These are phyloP conservation scores for Parnassius glacialis DNA, from an alignment of 2,888 invertebrate genomes.

Conservation along the genomic window DNA sequence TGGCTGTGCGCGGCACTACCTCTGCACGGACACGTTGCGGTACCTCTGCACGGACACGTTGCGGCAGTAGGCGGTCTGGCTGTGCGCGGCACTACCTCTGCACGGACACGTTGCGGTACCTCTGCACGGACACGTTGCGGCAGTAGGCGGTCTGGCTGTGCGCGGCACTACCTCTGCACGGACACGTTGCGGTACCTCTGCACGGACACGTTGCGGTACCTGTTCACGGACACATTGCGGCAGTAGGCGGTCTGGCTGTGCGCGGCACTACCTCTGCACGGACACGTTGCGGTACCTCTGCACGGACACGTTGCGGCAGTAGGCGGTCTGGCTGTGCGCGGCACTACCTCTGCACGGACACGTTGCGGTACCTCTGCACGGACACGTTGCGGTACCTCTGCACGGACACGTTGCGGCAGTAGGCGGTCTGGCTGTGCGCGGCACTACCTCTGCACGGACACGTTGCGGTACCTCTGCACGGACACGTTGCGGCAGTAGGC, in stretches of 20 bases:
- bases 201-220: background rate
- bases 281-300: background rate
- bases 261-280: too few species aligned
- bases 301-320: background rate
- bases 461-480: background rate
- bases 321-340: too few species aligned
- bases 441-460: too few species aligned
- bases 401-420: constrained; percentile 40
- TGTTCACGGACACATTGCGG: background rate
- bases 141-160: too few species aligned
- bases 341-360: too few species aligned
- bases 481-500: constrained; percentile 1
- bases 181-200: background rate
- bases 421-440: background rate
- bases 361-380: background rate
- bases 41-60: constrained; percentile 1
- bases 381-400: too few species aligned
- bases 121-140: background rate
- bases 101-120: background rate
- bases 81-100: too few species aligned
- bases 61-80: background rate
- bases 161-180: background rate
- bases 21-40: background rate
- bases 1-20: too few species aligned
- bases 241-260: background rate